Conservation (phyloP, 1,140 invertebrate genomes). For the Hermatobates lingyangjiaoensis region DNA sequence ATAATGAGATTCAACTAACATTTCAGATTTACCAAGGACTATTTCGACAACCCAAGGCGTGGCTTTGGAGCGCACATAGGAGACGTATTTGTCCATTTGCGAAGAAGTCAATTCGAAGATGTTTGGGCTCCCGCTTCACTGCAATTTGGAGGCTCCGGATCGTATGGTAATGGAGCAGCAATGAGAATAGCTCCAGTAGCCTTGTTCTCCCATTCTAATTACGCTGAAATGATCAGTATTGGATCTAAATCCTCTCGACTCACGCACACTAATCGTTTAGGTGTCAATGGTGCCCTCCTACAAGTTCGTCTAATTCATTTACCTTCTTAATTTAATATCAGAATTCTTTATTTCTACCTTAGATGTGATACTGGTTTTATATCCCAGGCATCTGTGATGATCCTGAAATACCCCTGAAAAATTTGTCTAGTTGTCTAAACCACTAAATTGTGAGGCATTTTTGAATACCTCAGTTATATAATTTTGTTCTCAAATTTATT, state of each 20-base stretch:
- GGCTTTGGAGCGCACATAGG: conserved; percentile 44
- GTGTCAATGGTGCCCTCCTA: conserved; percentile 46
- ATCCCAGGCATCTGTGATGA: too few relatives aligned
- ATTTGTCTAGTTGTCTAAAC: not conserved
- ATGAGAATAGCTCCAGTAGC: conserved; percentile 56
- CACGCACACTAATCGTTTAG: conserved; percentile 47
- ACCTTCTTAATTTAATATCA: not conserved
- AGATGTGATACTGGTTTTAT: too few relatives aligned
- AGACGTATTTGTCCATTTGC: conserved; percentile 41
- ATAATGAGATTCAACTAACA: not conserved
- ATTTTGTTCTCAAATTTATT: not conserved
- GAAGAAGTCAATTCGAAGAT: conserved; percentile 35
- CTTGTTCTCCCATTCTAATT: conserved; percentile 36
- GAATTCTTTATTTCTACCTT: not conserved
- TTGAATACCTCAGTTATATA: not conserved
- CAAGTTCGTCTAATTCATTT: conserved; percentile 25
- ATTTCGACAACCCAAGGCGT: conserved; percentile 37
- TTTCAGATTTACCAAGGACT: conserved; percentile 40
- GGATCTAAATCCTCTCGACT: conserved; percentile 32
- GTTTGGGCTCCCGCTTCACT: conserved; percentile 39
- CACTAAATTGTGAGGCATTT: not conserved
- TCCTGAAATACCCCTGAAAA: too few relatives aligned
- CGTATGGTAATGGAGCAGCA: conserved; percentile 58
- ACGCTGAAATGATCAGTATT: conserved; percentile 29
- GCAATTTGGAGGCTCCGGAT: conserved; percentile 51